A percentile compares a stretch with the other conserved stretches of the same genome.
Evolutionary conservation across 2,797 vertebrate genomes (phyloP).

Genomic region (Hemibagrus guttatus): DNA sequence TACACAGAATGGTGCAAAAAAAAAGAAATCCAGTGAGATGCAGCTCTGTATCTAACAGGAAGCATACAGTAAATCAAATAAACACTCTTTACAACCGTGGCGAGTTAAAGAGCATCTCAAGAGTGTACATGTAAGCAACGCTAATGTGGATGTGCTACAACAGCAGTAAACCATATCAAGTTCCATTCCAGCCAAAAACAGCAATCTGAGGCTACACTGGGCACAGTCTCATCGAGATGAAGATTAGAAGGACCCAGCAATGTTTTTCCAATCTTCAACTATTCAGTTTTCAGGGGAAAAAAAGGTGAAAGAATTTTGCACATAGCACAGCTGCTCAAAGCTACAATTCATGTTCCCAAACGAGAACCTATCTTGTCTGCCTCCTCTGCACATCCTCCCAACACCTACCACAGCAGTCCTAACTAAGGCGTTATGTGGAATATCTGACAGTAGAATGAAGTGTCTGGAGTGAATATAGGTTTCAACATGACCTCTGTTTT

Average conservation of each 20-base stretch:
- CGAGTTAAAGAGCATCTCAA: background rate
- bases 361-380: background rate
- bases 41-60: background rate
- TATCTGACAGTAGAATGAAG: conserved; percentile 23
- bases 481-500: background rate
- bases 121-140: background rate
- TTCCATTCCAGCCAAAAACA: background rate
- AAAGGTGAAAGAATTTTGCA: background rate
- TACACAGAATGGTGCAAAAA: background rate
- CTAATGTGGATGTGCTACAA: too few relatives aligned
- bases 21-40: background rate
- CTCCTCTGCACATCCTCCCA: conserved; percentile 27
- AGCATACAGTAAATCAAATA: background rate
- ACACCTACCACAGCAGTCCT: conserved; percentile 24
- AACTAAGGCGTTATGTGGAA: conserved; percentile 36
- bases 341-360: conserved; percentile 1
- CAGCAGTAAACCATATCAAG: background rate
- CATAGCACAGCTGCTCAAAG: background rate
- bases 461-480: background rate
- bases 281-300: background rate
- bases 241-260: background rate
- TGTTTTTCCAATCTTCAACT: background rate
- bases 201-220: background rate
- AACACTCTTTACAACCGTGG: background rate
- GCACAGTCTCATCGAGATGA: background rate